phyloP scores from a whole-genome alignment of 2,797 vertebrate genomes.

The Clarias fuscus region DNA sequence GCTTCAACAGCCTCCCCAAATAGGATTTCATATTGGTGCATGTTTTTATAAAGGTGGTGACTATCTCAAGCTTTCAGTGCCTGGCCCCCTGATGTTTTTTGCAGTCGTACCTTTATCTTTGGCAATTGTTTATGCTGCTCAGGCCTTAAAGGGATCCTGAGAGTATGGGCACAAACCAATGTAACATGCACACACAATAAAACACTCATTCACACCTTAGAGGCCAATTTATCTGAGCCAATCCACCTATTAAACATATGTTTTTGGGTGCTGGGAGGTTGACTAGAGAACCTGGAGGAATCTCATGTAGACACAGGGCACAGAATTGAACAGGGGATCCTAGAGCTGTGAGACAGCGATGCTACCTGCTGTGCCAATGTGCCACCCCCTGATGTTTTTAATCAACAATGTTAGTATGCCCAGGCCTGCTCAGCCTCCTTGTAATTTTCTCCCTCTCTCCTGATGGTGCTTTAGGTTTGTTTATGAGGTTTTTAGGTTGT shows the following conservation, averaged over 20 bases:
- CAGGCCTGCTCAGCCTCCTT: slow-evolving; percentile 59
- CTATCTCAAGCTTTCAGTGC: slow-evolving; percentile 55
- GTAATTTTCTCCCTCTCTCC: slow-evolving; percentile 40
- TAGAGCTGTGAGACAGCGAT: background rate
- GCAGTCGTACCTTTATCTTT: background rate
- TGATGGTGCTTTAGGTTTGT: background rate
- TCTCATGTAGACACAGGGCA: background rate
- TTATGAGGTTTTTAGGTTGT: background rate
- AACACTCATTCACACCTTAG: background rate
- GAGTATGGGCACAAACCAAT: background rate
- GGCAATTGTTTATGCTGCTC: background rate
- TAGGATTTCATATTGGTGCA: slow-evolving; percentile 58
- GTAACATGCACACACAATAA: background rate
- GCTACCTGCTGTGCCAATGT: slow-evolving; percentile 9
- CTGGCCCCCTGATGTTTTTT: slow-evolving; percentile 74
- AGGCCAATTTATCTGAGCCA: background rate
- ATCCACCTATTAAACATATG: background rate
- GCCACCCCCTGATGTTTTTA: slow-evolving; percentile 74
- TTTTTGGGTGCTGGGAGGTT: background rate
- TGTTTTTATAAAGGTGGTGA: slow-evolving; percentile 62
- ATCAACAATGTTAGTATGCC: slow-evolving; percentile 78
- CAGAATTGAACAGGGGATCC: background rate
- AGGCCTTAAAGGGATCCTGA: background rate
- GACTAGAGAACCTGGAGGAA: background rate
- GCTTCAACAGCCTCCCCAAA: slow-evolving; percentile 50